phyloP scores from a whole-genome alignment of 2,888 invertebrate species.

The Glaucopsyche alexis region DNA sequence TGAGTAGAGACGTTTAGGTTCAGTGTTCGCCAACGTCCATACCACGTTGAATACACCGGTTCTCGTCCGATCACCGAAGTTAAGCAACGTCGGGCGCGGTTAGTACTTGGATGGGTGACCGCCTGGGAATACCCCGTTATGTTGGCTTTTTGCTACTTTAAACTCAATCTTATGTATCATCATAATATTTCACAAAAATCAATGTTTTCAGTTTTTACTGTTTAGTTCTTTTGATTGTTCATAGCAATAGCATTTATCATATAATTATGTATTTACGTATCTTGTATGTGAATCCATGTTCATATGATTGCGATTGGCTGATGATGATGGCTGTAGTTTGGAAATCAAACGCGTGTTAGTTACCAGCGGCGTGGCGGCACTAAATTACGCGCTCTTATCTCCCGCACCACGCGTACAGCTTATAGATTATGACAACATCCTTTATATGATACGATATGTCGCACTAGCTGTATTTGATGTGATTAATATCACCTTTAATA shows the following conservation, averaged over 20 bases:
- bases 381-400: conserved; percentile 43
- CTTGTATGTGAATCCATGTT: no score
- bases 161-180: no score
- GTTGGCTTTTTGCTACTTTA: conserved; percentile 15
- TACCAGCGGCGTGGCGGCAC: conserved; percentile 29
- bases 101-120: conserved; percentile 62
- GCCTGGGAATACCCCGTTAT: conserved; percentile 28
- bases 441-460: conserved; percentile 27
- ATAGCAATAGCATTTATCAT: no score
- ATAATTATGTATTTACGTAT: no score
- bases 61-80: conserved; percentile 47
- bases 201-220: no score
- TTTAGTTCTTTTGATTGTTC: no score
- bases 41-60: conserved; percentile 39
- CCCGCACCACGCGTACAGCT: conserved; percentile 37
- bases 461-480: background rate
- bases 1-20: background rate
- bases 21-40: conserved; percentile 35
- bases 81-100: conserved; percentile 56
- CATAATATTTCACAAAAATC: no score
- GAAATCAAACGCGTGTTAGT: conserved; percentile 26
- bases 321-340: background rate
- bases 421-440: conserved; percentile 32
- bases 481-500: background rate
- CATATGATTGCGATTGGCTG: background rate